These are phyloP conservation scores for Lydus trimaculatus DNA, from an alignment of 2,888 invertebrate genomes.

Conservation along the genomic window DNA sequence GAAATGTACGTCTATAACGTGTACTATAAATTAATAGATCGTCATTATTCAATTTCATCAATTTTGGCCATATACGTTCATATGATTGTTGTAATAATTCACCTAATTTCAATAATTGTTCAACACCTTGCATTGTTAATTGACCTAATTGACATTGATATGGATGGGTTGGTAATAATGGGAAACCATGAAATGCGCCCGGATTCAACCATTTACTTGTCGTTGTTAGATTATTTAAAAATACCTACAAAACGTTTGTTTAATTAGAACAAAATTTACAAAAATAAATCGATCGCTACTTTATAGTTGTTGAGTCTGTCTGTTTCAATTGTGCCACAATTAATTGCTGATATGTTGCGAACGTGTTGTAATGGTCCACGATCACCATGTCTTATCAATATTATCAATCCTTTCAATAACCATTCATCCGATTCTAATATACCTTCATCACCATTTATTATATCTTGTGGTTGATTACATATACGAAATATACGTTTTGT, in stretches of 20 bases:
- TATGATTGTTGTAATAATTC: constrained; percentile 69
- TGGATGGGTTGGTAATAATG: constrained; percentile 72
- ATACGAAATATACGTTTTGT: constrained; percentile 71
- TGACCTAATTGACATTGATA: constrained; percentile 84
- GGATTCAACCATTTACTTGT: constrained; percentile 76
- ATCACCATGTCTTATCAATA: constrained; percentile 88
- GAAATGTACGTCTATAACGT: constrained; percentile 87
- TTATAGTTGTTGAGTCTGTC: constrained; percentile 55
- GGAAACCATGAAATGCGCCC: constrained; percentile 86
- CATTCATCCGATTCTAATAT: constrained; percentile 64
- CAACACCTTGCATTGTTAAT: constrained; percentile 80
- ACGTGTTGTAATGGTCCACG: constrained; percentile 87
- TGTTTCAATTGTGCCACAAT: constrained; percentile 70
- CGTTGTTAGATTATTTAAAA: constrained; percentile 65
- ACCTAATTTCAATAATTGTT: constrained; percentile 85
- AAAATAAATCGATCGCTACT: no score
- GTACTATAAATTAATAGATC: constrained; percentile 81
- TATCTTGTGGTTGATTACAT: constrained; percentile 77
- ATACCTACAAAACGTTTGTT: no score
- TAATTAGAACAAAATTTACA: no score
- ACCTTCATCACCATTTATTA: constrained; percentile 75
- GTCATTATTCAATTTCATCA: constrained; percentile 62
- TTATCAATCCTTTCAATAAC: constrained; percentile 73
- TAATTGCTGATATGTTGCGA: constrained; percentile 76
- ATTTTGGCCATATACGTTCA: constrained; percentile 60